Percentiles rank a stretch among this genome's conserved stretches.
Conservation (phyloP, 2,113 vertebrate species). For the Salvelinus sp. region DNA sequence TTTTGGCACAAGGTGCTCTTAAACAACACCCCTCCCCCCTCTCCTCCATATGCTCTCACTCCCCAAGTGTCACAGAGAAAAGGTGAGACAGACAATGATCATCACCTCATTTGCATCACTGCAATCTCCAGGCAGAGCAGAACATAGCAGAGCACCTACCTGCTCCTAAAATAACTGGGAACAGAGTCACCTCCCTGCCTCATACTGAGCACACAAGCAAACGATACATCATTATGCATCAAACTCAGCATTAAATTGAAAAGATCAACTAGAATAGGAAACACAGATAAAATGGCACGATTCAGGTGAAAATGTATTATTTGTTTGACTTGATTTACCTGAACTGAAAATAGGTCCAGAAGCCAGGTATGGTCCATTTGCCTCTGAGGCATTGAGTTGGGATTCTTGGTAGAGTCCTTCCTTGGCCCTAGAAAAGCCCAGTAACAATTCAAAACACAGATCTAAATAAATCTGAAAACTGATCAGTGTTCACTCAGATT, state of each 20-base stretch:
- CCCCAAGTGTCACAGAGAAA: constrained; percentile 40
- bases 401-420: background rate
- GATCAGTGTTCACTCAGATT: background rate
- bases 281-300: background rate
- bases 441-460: background rate
- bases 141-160: constrained; percentile 43
- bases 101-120: constrained; percentile 61
- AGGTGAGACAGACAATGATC: constrained; percentile 59
- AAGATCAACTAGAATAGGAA: constrained; percentile 30
- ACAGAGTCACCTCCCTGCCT: constrained; percentile 40
- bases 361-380: background rate
- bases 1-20: constrained; percentile 65
- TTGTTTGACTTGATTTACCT: too few relatives aligned
- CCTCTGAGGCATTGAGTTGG: background rate
- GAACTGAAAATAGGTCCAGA: background rate
- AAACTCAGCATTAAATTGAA: constrained; percentile 44
- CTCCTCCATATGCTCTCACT: constrained; percentile 59
- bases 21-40: constrained; percentile 3
- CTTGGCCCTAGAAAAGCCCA: background rate
- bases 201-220: constrained; percentile 27
- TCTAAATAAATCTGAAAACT: background rate
- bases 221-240: constrained; percentile 27
- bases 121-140: constrained; percentile 47
- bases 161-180: constrained; percentile 53
- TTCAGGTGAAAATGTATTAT: too few relatives aligned